A percentile compares a stretch with the other conserved stretches of the same genome.
These are phyloP conservation scores for Panzeria rudis DNA, from an alignment of 2,888 invertebrate genomes.

Conservation along the genomic window DNA sequence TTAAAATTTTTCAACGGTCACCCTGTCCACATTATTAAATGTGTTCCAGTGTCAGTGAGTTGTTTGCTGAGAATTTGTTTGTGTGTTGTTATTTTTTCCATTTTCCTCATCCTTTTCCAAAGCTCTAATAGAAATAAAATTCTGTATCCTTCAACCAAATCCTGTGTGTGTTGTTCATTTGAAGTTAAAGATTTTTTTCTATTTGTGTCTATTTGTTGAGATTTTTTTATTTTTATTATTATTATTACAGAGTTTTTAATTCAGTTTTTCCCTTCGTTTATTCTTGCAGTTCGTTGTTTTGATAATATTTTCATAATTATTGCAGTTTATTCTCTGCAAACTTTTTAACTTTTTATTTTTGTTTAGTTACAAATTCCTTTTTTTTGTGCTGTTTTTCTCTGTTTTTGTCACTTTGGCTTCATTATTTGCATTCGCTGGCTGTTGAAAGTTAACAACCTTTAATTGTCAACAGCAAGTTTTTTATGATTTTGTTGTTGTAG, in stretches of 20 bases:
- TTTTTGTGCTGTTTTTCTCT: slow-evolving; percentile 6
- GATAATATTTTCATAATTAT: slow-evolving; percentile 66
- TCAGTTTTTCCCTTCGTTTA: slow-evolving; percentile 33
- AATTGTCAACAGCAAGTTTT: slow-evolving; percentile 59
- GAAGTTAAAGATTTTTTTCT: slow-evolving; percentile 12
- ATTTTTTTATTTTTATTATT: slow-evolving; percentile 8
- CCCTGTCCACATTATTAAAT: slow-evolving; percentile 8
- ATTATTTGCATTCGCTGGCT: slow-evolving; percentile 59
- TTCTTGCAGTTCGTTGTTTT: slow-evolving; percentile 39
- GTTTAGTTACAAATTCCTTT: slow-evolving; percentile 42
- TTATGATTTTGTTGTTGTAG: neutral
- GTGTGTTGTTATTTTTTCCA: neutral
- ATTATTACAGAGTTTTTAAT: slow-evolving; percentile 17
- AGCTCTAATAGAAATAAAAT: slow-evolving; percentile 26
- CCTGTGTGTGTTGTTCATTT: slow-evolving; percentile 37
- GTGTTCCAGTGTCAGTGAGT: slow-evolving; percentile 30
- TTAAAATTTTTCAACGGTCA: too few relatives aligned
- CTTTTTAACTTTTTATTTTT: slow-evolving; percentile 49
- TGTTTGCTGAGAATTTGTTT: slow-evolving; percentile 24
- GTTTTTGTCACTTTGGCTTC: slow-evolving; percentile 61
- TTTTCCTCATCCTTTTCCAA: neutral
- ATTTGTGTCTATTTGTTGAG: slow-evolving; percentile 21
- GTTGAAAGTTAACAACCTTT: slow-evolving; percentile 65
- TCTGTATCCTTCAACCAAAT: slow-evolving; percentile 41
- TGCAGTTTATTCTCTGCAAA: slow-evolving; percentile 50